Base-by-base conservation (phyloP, 2,113 vertebrate genomes). In the Gambusia holbrooki region DNA sequence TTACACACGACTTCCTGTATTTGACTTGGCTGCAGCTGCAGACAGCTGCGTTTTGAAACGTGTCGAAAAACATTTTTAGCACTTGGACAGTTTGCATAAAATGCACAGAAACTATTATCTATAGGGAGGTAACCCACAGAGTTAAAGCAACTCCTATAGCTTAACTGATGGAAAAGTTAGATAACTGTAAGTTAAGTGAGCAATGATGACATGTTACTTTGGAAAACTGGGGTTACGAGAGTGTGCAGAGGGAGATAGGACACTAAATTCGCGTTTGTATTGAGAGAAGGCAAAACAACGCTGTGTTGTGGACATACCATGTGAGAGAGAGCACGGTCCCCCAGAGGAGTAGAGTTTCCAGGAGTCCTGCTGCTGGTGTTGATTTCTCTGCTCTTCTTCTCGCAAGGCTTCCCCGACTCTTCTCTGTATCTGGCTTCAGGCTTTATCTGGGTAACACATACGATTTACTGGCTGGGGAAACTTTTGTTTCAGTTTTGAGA, bases 301-400 rank as follows among this genome's bases (percentile, higher is more conserved):
- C 0, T 66, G 84, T 76, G 62, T 37, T 79, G 84, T 71, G 77
- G 66, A 86, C 89, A 71, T 91, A 91, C 91, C 88, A 91, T 84
- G 85, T 76, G 37, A 27, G 84, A 74, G 37, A 40, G 84, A 74
- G 86, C 79, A 54, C 62, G 40, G 25, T 82, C 77, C 80, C 28
- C 32, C 37, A 73, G 14, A 69, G 75, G 73, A 73, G 77, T 80
- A 42, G 65, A 74, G 84, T 87, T 84, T 86, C 84, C 79, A 76
- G 35, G 0, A 48, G 62, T 69, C 81, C 64, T 79, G 71, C 69
- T 29, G 45, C 32, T 37, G 76, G 51, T 65, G 62, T 66, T 61
- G 67, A 27, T 60, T 69, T 80, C 74, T 48, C 74, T 68, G 71
- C 61, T 42, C 74, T 66, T 25, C 76, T 42, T 74, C 58, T n/a